Evolutionary conservation across 2,113 vertebrate species (phyloP).

Genomic region (Melanerpes formicivorus): DNA sequence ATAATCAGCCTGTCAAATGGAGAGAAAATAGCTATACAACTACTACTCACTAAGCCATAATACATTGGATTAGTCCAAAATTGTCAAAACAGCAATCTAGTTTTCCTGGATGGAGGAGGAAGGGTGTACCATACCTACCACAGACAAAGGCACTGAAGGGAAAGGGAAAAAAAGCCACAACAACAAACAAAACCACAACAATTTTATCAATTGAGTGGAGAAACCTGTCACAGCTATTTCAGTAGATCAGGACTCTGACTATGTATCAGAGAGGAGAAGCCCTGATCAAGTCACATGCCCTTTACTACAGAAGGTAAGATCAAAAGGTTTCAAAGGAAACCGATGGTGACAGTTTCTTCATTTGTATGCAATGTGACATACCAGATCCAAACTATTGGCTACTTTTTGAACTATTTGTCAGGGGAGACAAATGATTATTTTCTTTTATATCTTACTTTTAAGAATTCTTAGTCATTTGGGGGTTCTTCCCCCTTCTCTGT

Average conservation of each 20-base stretch:
- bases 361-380: constrained; percentile 83
- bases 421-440: constrained; percentile 82
- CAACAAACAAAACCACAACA: background rate
- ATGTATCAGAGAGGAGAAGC: constrained; percentile 8
- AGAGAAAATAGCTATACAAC: background rate
- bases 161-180: background rate
- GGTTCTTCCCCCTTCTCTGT: constrained; percentile 47
- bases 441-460: constrained; percentile 81
- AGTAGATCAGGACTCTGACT: constrained; percentile 21
- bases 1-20: background rate
- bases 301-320: constrained; percentile 75
- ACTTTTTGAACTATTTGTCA: constrained; percentile 86
- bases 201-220: background rate
- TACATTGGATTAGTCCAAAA: background rate
- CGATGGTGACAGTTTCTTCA: constrained; percentile 81
- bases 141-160: background rate
- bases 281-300: constrained; percentile 35
- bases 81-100: background rate
- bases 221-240: background rate
- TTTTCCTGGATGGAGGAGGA: background rate
- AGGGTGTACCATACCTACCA: background rate
- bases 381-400: constrained; percentile 82
- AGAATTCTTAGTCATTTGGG: constrained; percentile 80
- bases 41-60: background rate
- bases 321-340: constrained; percentile 82